Base-by-base conservation (phyloP, 2,888 invertebrate genomes). In the Lampropteryx suffumata region DNA sequence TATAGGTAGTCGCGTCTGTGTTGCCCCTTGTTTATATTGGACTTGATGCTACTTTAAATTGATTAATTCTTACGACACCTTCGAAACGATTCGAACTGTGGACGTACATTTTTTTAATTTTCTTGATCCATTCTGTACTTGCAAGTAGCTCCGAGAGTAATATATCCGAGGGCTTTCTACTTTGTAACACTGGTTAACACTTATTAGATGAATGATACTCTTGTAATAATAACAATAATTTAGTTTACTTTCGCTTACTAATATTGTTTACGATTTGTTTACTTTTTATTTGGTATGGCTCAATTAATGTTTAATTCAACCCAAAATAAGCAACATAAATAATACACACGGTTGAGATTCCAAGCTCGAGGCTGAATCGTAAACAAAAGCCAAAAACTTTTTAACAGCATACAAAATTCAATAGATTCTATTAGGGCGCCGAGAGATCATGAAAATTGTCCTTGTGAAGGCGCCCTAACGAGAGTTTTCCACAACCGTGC, bases 401-500 rank as follows among this genome's bases (percentile, higher is more conserved):
- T 37, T 52, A 48, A 52, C 49, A 35, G 35, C 52, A 64, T 63
- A 63, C 61, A 57, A 73, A 69, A 66, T 76, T 70, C 69, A 75
- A 73, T 70, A 65, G 64, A 76, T 72, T 73, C 67, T 73, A 75
- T 74, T 71, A 73, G 64, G 60, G 61, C 61, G 67, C 62, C 61
- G 67, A 67, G 65, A 73, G 76, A 77, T 77, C 71, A 73, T 76
- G 77, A 79, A 84, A 85, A 83, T 76, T 71, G 73, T 71, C 67
- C 69, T 72, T 83, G 81, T 88, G 86, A 76, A 89, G 75, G 77
- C 85, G 73, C 73, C 87, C 82, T 87, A 79, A 71, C 82, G 77
- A 84, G 86, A 87, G 83, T 88, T 88, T 90, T 88, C 86, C 81
- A 88, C 89, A 82, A 87, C 84, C 79, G 59, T 63, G 68, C 78